phyloP scores from a whole-genome alignment of 1,140 invertebrate genomes.

The Kradibia gibbosae region DNA sequence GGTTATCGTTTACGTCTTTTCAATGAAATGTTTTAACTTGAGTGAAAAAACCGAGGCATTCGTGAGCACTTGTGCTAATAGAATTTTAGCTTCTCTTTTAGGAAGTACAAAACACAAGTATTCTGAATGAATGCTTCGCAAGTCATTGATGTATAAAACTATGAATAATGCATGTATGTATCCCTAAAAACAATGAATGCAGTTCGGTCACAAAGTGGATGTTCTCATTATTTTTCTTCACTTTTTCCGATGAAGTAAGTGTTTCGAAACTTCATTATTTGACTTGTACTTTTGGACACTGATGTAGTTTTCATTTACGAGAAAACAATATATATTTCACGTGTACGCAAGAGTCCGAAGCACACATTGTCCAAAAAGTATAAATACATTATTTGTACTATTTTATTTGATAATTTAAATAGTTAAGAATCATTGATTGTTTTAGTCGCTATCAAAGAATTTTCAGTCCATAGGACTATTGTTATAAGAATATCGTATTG shows the following conservation, averaged over 20 bases:
- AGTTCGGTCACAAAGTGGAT: slow-evolving; percentile 21
- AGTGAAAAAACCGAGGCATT: slow-evolving; percentile 27
- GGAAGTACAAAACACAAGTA: slow-evolving; percentile 27
- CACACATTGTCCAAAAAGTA: slow-evolving; percentile 68
- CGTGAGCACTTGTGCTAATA: not conserved
- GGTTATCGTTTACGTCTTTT: slow-evolving; percentile 26
- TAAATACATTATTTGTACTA: slow-evolving; percentile 63
- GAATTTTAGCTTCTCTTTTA: slow-evolving; percentile 5
- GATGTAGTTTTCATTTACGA: slow-evolving; percentile 44
- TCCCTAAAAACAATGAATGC: slow-evolving; percentile 3
- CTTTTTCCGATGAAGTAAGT: slow-evolving; percentile 37
- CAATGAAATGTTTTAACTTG: slow-evolving; percentile 29
- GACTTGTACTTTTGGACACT: slow-evolving; percentile 68
- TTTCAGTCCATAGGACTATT: slow-evolving; percentile 53
- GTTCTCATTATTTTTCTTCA: slow-evolving; percentile 33
- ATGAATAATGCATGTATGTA: slow-evolving; percentile 29
- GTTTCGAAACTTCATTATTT: slow-evolving; percentile 57
- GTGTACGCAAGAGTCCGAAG: slow-evolving; percentile 47
- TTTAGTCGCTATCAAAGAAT: slow-evolving; percentile 35
- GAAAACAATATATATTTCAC: slow-evolving; percentile 29
- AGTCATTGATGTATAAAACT: slow-evolving; percentile 38
- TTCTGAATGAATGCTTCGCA: slow-evolving; percentile 38
- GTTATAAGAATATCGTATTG: slow-evolving; percentile 68
- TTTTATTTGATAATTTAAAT: slow-evolving; percentile 55
- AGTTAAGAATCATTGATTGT: slow-evolving; percentile 43